A percentile compares a stretch with the other conserved stretches of the same genome.
phyloP scores from a whole-genome alignment of 2,113 vertebrate genomes.

The Grammomys surdaster region DNA sequence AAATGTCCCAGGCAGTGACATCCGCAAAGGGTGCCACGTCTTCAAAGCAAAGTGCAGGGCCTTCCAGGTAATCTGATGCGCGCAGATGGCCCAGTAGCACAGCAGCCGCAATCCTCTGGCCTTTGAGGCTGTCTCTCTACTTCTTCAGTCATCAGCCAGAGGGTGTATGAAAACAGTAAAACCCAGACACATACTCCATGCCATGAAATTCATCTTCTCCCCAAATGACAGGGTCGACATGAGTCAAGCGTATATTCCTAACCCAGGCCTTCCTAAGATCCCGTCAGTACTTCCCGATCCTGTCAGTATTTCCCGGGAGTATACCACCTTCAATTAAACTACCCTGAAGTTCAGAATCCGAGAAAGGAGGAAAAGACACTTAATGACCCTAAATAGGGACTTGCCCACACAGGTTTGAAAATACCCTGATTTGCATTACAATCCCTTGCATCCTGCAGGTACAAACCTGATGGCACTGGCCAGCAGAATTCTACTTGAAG shows the following conservation, averaged over 20 bases:
- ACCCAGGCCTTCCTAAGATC: not conserved
- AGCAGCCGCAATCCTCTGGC: not conserved
- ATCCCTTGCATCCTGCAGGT: slow-evolving; percentile 57
- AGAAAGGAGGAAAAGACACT: slow-evolving; percentile 53
- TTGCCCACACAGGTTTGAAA: slow-evolving; percentile 71
- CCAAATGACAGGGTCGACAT: not conserved
- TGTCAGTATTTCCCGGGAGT: not conserved
- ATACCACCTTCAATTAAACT: slow-evolving; percentile 38
- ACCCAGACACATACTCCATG: not conserved
- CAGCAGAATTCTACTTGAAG: slow-evolving; percentile 45
- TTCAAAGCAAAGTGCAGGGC: slow-evolving; percentile 35
- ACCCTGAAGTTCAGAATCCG: slow-evolving; percentile 70
- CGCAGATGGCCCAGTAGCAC: not conserved
- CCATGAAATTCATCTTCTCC: not conserved
- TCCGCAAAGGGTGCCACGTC: not conserved
- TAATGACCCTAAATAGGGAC: slow-evolving; percentile 45
- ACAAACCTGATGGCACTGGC: slow-evolving; percentile 56
- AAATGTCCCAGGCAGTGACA: slow-evolving; percentile 17
- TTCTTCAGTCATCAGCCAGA: slow-evolving; percentile 22
- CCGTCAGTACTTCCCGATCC: not conserved
- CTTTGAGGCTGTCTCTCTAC: not conserved
- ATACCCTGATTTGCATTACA: slow-evolving; percentile 70
- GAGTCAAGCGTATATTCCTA: not conserved
- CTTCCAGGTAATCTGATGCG: not conserved
- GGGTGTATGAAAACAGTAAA: not conserved